Evolutionary conservation across 2,888 invertebrate genomes (phyloP).

Genomic region (Machimus atricapillus): DNA sequence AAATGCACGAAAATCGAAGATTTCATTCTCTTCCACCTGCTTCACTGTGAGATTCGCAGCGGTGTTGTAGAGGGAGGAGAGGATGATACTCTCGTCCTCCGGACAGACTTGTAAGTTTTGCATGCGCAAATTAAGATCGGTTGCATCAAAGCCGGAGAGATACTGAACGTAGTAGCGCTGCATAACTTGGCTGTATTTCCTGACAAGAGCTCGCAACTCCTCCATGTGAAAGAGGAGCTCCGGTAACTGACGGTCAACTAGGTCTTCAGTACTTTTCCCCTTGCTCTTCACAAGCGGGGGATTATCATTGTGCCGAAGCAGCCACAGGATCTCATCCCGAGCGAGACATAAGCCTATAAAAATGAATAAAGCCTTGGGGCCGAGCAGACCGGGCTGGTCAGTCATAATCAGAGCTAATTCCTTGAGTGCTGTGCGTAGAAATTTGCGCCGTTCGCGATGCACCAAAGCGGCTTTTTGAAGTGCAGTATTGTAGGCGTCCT

Average conservation of each 20-base stretch:
- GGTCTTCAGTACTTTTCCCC: conserved; percentile 87
- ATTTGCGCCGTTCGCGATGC: conserved; percentile 95
- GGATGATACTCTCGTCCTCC: conserved; percentile 93
- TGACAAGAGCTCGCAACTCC: conserved; percentile 90
- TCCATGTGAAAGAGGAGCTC: conserved; percentile 98
- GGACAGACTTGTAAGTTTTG: conserved; percentile 85
- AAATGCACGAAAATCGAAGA: conserved; percentile 94
- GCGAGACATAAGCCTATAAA: conserved; percentile 96
- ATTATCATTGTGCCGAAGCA: conserved; percentile 94
- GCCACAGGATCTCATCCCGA: conserved; percentile 97
- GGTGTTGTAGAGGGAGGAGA: conserved; percentile 90
- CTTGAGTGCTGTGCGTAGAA: conserved; percentile 91
- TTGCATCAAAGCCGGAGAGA: conserved; percentile 94
- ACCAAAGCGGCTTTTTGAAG: conserved; percentile 89
- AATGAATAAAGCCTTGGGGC: conserved; percentile 95
- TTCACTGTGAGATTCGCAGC: conserved; percentile 86
- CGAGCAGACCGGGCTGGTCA: conserved; percentile 96
- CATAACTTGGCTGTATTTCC: conserved; percentile 96
- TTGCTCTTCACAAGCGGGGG: conserved; percentile 88
- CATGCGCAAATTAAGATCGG: conserved; percentile 84
- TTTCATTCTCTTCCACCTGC: conserved; percentile 95
- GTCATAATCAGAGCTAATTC: conserved; percentile 94
- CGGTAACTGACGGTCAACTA: conserved; percentile 94
- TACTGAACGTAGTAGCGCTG: conserved; percentile 98
- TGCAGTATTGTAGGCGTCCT: conserved; percentile 91